phyloP scores from a whole-genome alignment of 2,888 invertebrate species.

The Brachyptera putata region DNA sequence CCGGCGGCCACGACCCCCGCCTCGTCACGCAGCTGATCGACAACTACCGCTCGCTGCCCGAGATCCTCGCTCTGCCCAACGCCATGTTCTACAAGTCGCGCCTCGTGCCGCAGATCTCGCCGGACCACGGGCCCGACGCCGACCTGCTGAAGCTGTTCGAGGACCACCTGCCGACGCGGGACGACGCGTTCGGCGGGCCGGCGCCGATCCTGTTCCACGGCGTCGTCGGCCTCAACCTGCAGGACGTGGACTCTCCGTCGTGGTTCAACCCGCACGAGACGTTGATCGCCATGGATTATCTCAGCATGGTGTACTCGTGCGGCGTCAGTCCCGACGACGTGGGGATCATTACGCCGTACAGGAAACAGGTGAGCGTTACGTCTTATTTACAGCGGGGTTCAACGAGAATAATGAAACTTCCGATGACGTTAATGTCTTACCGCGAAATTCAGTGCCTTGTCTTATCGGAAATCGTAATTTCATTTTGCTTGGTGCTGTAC shows the following conservation, averaged over 20 bases:
- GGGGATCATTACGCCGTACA: conserved; percentile 89
- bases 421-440: no score
- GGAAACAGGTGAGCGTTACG: conserved; percentile 70
- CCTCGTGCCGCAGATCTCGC: conserved; percentile 58
- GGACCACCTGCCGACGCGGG: background rate
- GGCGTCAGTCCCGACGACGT: conserved; percentile 65
- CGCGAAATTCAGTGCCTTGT: no score
- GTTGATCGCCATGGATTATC: conserved; percentile 57
- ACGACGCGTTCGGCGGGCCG: conserved; percentile 35
- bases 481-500: no score
- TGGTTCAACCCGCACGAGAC: conserved; percentile 89
- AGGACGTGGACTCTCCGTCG: conserved; percentile 75
- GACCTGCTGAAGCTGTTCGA: background rate
- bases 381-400: no score
- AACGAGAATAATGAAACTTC: no score
- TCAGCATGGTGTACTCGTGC: conserved; percentile 60
- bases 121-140: background rate
- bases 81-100: conserved; percentile 79
- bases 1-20: conserved; percentile 71
- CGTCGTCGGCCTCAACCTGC: conserved; percentile 53
- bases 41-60: conserved; percentile 81
- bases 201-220: conserved; percentile 67
- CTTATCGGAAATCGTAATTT: no score
- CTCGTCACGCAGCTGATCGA: conserved; percentile 79
- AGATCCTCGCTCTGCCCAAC: conserved; percentile 72